phyloP scores from a whole-genome alignment of 2,797 vertebrate species.

The Neosilurus mollespiculum region DNA sequence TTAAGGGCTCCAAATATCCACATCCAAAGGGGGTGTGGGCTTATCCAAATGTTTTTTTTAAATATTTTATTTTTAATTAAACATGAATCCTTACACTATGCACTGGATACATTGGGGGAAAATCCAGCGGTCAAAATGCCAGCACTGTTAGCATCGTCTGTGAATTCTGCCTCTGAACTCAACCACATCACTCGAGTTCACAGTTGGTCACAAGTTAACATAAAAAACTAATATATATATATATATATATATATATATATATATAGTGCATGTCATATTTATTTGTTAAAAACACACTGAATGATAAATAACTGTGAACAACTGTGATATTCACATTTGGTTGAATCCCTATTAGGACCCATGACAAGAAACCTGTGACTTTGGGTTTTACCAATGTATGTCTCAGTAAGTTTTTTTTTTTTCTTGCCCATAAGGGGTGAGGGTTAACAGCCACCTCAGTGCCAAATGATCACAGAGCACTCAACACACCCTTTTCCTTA shows the following conservation, averaged over 20 bases:
- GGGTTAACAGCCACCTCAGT: neutral
- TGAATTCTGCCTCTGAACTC: neutral
- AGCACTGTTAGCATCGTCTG: neutral
- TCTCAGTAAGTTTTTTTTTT: neutral
- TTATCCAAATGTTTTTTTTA: too few relatives aligned
- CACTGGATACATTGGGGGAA: neutral
- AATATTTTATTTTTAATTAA: neutral
- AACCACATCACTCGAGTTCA: neutral
- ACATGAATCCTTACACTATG: neutral
- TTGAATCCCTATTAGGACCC: neutral
- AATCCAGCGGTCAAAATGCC: neutral
- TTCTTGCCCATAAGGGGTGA: neutral
- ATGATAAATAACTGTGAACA: neutral
- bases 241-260: too few relatives aligned
- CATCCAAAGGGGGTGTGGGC: neutral
- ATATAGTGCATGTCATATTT: too few relatives aligned
- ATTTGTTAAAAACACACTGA: too few relatives aligned
- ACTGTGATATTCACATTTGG: neutral
- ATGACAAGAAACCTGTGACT: neutral
- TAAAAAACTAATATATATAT: too few relatives aligned
- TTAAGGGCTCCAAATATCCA: neutral
- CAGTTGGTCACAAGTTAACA: neutral
- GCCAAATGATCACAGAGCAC: neutral
- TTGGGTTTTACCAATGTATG: neutral
- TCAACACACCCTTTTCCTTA: neutral